Evolutionary conservation across 37 sponge, comb jelly and placozoan species (phyloP), one percentile per base, ranked within the genome.

Genomic region (Aphrocallistes beatrix): DNA sequence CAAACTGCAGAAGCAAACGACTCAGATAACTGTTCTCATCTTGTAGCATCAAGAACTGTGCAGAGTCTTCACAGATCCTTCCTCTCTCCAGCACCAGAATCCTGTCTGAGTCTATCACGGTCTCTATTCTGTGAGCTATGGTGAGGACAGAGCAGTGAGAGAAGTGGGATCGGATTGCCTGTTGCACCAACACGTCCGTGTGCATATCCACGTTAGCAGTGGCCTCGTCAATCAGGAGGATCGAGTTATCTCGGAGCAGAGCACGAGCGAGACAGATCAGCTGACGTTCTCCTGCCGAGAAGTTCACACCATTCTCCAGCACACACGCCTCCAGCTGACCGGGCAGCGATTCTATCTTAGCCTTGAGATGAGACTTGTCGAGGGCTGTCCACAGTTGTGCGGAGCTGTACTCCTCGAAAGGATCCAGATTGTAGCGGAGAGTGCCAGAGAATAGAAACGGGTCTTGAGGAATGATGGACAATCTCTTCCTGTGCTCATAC

Each of bases 191-290:
- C 21, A 6, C 10, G 75, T 60, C 75, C 17, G 75, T 60, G 3
- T 60, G 75, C 75, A 60, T 19, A 13, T 60, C 75, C 3, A 60
- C 75, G n/a, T 60, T 60, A 60, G 75, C 75, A 60, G 75, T 60
- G 10, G 75, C 75, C n/a, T 60, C 75, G n/a, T 60, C 75, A 60
- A 60, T 13, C 8, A 60, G 75, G 8, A 60, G 10, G 21, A 60
- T 60, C 21, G 10, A 8, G n/a, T 60, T 60, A 25, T 30, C n/a
- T 30, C 75, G 25, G 34, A 60, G 75, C 25, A 60, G 1, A 13
- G 75, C 75, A 3, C 75, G 10, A 30, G 75, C 75, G 10, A 60
- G 75, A 60, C 75, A 60, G 28, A 60, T 25, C 21, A 60, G 75
- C 75, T 60, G 75, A 13, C 75, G 75, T 30, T 32, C 75, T 28